These are phyloP conservation scores for Cotesia congregata DNA, from an alignment of 2,888 invertebrate species.

Conservation along the genomic window DNA sequence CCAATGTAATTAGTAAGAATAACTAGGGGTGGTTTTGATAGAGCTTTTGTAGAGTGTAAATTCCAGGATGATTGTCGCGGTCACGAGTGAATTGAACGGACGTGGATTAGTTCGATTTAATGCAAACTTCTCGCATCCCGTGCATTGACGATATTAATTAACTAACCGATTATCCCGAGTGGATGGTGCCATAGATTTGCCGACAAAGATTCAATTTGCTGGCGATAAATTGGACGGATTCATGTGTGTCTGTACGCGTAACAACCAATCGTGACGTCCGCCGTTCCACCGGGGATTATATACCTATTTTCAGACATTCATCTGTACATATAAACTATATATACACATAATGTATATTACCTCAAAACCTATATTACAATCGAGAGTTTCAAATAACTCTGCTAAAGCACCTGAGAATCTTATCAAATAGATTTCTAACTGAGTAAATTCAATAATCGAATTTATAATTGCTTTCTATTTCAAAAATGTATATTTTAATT, in stretches of 20 bases:
- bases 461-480: not conserved
- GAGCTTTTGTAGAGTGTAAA: conserved; percentile 2
- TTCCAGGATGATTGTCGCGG: conserved; percentile 6
- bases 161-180: conserved; percentile 45
- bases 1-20: not conserved
- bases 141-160: conserved; percentile 50
- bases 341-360: not conserved
- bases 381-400: conserved; percentile 15
- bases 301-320: conserved; percentile 26
- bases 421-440: conserved; percentile 2
- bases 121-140: conserved; percentile 27
- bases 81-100: conserved; percentile 26
- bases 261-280: conserved; percentile 26
- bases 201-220: conserved; percentile 42
- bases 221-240: conserved; percentile 39
- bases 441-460: not conserved
- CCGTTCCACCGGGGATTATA: conserved; percentile 30
- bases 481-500: not conserved
- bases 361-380: conserved; percentile 17
- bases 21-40: not conserved
- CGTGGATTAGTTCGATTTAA: conserved; percentile 32
- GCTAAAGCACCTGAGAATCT: conserved; percentile 9
- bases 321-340: conserved; percentile 15
- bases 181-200: conserved; percentile 36
- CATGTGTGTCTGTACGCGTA: conserved; percentile 25